Percentiles rank a stretch among this genome's conserved stretches.
Conservation (phyloP, 37 sponge, comb jelly and placozoan species). For the Beroe forskalii region DNA sequence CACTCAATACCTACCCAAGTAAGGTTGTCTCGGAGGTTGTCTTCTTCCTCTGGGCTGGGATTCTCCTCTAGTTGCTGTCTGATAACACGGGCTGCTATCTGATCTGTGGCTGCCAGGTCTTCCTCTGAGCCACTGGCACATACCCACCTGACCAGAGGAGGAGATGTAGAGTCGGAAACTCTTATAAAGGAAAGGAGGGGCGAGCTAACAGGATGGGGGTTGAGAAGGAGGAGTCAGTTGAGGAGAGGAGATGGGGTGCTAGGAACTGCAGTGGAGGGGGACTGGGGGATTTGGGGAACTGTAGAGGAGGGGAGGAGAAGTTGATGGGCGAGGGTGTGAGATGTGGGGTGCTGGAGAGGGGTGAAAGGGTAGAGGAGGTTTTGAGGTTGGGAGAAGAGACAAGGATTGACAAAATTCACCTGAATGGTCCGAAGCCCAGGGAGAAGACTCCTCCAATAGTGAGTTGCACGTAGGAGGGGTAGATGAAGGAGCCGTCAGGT, state of each 20-base stretch:
- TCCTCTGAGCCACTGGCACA: slow-evolving; percentile 78
- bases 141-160: slow-evolving; percentile 91
- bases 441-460: slow-evolving; percentile 99
- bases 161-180: slow-evolving; percentile 59
- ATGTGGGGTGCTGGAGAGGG: no score
- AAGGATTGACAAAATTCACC: no score
- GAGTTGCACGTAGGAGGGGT: slow-evolving; percentile 93
- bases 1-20: neutral
- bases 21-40: slow-evolving; percentile 36
- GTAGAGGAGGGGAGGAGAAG: no score
- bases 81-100: slow-evolving; percentile 70
- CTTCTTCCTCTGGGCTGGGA: slow-evolving; percentile 40
- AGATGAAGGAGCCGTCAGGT: slow-evolving; percentile 72
- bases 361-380: no score
- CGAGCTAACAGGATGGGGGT: no score
- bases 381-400: no score
- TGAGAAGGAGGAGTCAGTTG: no score
- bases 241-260: no score
- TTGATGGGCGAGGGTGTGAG: no score
- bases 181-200: neutral
- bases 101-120: slow-evolving; percentile 84
- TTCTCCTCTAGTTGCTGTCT: slow-evolving; percentile 27
- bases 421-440: slow-evolving; percentile 96
- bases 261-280: no score
- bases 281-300: no score